Evolutionary conservation across 1,140 invertebrate species (phyloP).

Genomic region (Palaemon carinicauda): DNA sequence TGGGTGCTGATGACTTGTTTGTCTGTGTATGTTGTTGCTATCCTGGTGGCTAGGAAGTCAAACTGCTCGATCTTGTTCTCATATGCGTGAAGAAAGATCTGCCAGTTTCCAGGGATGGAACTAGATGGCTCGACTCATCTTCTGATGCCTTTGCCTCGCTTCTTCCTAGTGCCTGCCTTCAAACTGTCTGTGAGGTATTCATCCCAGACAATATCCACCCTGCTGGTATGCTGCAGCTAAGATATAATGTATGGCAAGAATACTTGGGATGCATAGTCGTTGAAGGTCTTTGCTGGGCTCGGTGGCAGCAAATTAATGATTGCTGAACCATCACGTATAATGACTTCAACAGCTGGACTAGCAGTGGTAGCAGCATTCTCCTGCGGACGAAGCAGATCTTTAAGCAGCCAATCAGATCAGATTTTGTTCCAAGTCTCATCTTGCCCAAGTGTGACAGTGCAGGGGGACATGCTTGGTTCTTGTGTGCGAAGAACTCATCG

Average conservation of each 20-base stretch:
- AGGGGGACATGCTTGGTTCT: too few relatives aligned
- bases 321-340: conserved; percentile 15
- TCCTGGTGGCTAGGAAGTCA: neutral
- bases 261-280: too few relatives aligned
- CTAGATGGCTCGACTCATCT: conserved; percentile 15
- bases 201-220: too few relatives aligned
- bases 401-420: conserved; percentile 7
- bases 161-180: too few relatives aligned
- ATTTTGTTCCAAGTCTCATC: conserved; percentile 10
- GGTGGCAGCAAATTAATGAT: conserved; percentile 18
- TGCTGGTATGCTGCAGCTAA: too few relatives aligned
- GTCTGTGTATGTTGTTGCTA: neutral
- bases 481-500: too few relatives aligned
- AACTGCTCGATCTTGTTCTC: too few relatives aligned
- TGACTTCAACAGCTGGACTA: neutral
- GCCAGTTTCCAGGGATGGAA: conserved; percentile 17
- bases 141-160: neutral
- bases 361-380: neutral
- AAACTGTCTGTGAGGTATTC: too few relatives aligned
- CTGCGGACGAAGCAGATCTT: neutral
- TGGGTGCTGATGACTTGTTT: conserved; percentile 16
- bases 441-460: conserved; percentile 2
- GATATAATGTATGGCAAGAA: too few relatives aligned
- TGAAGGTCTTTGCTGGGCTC: too few relatives aligned
- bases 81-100: neutral